Evolutionary conservation across 2,888 invertebrate species (phyloP).

Genomic region (Lycaena phlaeas): DNA sequence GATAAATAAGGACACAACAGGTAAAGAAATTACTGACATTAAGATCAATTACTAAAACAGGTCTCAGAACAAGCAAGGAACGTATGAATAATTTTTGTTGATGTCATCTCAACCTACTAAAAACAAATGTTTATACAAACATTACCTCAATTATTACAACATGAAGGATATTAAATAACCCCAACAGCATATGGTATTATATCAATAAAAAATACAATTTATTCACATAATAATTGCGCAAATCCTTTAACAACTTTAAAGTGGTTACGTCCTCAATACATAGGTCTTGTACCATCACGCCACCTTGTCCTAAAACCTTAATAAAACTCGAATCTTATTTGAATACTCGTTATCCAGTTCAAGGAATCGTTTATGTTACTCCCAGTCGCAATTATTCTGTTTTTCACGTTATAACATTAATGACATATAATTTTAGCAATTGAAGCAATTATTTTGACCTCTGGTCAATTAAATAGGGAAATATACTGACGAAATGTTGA

Average conservation of each 20-base stretch:
- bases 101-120: too few relatives aligned
- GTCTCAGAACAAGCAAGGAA: too few relatives aligned
- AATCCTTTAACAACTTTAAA: background rate
- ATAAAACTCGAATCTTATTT: conserved; percentile 28
- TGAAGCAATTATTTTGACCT: conserved; percentile 9
- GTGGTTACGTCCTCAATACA: conserved; percentile 2
- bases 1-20: too few relatives aligned
- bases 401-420: background rate
- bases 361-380: conserved; percentile 29
- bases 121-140: too few relatives aligned
- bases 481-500: background rate
- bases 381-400: conserved; percentile 1
- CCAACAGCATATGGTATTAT: too few relatives aligned
- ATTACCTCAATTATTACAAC: too few relatives aligned
- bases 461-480: background rate
- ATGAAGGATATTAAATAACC: too few relatives aligned
- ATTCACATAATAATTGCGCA: background rate
- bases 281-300: conserved; percentile 12
- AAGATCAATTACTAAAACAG: too few relatives aligned
- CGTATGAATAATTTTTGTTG: too few relatives aligned
- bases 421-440: conserved; percentile 1
- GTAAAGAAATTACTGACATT: too few relatives aligned
- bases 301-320: conserved; percentile 39
- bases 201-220: background rate
- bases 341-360: conserved; percentile 44